Base-by-base conservation (phyloP, 2,888 invertebrate genomes). In the Orthosia incerta region DNA sequence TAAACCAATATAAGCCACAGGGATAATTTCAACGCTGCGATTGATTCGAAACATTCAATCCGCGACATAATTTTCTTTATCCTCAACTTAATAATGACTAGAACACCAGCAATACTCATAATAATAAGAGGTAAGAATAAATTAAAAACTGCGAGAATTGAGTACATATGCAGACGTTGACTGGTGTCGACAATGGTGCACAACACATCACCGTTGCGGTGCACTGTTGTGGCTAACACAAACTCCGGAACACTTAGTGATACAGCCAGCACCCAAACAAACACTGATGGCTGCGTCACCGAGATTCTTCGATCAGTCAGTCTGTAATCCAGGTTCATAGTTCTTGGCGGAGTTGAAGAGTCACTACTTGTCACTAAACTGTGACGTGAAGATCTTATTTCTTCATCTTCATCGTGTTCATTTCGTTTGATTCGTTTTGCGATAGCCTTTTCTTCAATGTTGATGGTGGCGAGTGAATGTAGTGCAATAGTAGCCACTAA, bases 191-290 rank as follows among this genome's bases (percentile, higher is more conserved):
- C 90, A 79, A 97, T 92, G 20, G 96, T 96, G 87, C 97, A 97
- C 48, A 96, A 84, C 18, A 94, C 91, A 64, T 93, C 92, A 60
- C 91, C 89, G 70, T 95, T 94, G 9, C 93, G 87, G 74, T 93
- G 91, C 62, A 96, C 89, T 60, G 95, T 95, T 11, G 96, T 95
- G 9, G 97, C 96, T 79, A 97, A 91, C 46, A 95, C 94, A 89
- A 97, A 97, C 84, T 97, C 97, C 15, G 97, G 97, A 63, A 97
- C 94, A 88, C 97, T 97, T 51, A 97, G 89, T 1, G 97, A 97
- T 59, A 96, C 89, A 51, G 97, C 95, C 63, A 97, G 88, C 79
- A 97, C 93, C 97, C 97, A 97, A 63, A 97, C 95, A 81, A 97
- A 96, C 71, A 97, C 87, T 39, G 95, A 93, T 1, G 97, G 97